Evolutionary conservation across 1,140 invertebrate species (phyloP).

Genomic region (Galleria mellonella): DNA sequence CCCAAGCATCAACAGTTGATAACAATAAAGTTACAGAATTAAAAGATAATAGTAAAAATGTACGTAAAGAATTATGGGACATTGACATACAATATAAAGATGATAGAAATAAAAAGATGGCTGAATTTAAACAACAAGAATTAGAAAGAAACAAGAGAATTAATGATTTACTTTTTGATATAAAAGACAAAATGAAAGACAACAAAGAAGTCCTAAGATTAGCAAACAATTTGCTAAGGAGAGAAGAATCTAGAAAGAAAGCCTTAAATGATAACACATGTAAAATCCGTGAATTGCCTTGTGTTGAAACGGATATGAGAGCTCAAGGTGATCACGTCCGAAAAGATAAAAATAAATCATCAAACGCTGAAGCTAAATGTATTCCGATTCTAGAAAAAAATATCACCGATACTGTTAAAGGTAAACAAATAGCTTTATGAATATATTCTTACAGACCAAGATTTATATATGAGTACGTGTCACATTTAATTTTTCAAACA

Average conservation of each 20-base stretch:
- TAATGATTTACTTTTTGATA: conserved; percentile 45
- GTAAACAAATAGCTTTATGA: too few relatives aligned
- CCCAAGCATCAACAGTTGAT: conserved; percentile 3
- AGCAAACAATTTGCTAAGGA: conserved; percentile 54
- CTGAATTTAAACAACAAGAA: conserved; percentile 33
- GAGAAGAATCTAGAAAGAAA: conserved; percentile 38
- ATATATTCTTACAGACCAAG: too few relatives aligned
- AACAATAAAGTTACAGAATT: conserved; percentile 2
- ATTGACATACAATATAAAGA: conserved; percentile 26
- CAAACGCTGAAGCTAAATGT: too few relatives aligned
- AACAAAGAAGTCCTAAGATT: conserved; percentile 57
- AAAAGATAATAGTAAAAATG: conserved; percentile 12
- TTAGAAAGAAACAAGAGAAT: conserved; percentile 44
- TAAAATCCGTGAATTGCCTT: conserved; percentile 16
- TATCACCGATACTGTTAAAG: too few relatives aligned
- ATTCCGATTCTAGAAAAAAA: too few relatives aligned
- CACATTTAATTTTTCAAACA: too few relatives aligned
- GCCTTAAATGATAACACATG: conserved; percentile 7
- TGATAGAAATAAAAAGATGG: conserved; percentile 27
- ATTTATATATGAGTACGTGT: too few relatives aligned
- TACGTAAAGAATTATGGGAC: conserved; percentile 38
- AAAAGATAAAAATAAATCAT: neutral
- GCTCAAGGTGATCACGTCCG: conserved; percentile 39
- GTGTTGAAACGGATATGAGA: conserved; percentile 26
- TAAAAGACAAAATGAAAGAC: conserved; percentile 65